A percentile compares a stretch with the other conserved stretches of the same genome.
Evolutionary conservation across 2,797 vertebrate genomes (phyloP).

Genomic region (Vultur gryphus): DNA sequence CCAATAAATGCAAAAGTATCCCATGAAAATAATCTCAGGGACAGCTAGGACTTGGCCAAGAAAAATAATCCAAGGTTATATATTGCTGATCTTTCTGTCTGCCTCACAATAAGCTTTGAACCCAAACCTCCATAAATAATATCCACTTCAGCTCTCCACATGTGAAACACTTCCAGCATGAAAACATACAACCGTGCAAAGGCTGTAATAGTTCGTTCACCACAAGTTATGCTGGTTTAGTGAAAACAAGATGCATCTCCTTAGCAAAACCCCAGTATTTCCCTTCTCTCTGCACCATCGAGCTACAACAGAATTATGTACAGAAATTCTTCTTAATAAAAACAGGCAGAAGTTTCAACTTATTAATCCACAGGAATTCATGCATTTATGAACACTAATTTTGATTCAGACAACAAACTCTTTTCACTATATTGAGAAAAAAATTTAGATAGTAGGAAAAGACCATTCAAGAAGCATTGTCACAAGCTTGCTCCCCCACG

Average conservation of each 20-base stretch:
- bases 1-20: not conserved
- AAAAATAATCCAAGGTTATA: not conserved
- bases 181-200: not conserved
- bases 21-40: not conserved
- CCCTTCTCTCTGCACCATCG: not conserved
- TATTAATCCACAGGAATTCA: not conserved
- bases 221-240: not conserved
- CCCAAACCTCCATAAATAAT: slow-evolving; percentile 2
- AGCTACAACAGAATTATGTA: not conserved
- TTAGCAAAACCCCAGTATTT: not conserved
- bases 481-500: not conserved
- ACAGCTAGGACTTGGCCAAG: not conserved
- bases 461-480: not conserved
- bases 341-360: not conserved
- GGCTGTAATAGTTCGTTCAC: not conserved
- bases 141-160: not conserved
- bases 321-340: not conserved
- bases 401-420: not conserved
- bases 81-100: not conserved
- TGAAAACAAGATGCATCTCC: not conserved
- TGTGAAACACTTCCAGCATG: not conserved
- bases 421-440: not conserved
- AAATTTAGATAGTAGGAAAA: not conserved
- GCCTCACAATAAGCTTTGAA: not conserved
- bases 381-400: not conserved